Evolutionary conservation across 2,797 vertebrate species (phyloP).

Genomic region (Tragopan temminckii): DNA sequence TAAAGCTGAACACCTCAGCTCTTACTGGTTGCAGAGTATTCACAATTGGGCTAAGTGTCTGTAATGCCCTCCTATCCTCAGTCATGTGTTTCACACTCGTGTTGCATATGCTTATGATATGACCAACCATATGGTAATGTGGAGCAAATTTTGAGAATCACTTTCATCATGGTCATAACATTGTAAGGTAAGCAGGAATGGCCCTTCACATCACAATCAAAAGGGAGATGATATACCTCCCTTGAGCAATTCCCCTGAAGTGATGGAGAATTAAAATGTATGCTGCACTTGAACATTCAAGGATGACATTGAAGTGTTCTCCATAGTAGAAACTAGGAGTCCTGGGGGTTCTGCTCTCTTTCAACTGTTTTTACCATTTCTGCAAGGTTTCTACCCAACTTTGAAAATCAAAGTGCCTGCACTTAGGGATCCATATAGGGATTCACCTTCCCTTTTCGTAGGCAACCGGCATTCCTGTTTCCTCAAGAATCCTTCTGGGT

Average conservation of each 20-base stretch:
- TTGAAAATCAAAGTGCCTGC: not conserved
- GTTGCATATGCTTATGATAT: not conserved
- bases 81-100: not conserved
- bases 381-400: not conserved
- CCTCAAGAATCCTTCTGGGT: not conserved
- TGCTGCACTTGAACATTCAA: not conserved
- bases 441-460: not conserved
- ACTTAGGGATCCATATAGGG: not conserved
- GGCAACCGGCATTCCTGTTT: not conserved
- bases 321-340: not conserved
- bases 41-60: not conserved
- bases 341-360: not conserved
- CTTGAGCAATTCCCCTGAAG: not conserved
- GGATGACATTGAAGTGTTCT: not conserved
- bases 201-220: not conserved
- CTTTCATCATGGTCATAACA: not conserved
- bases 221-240: not conserved
- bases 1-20: not conserved
- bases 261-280: not conserved
- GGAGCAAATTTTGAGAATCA: not conserved
- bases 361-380: not conserved
- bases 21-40: rapidly evolving
- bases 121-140: not conserved
- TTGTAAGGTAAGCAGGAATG: not conserved
- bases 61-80: not conserved